Evolutionary conservation across 1,140 invertebrate species (phyloP).

Genomic region (Rhizoglyphus robini): DNA sequence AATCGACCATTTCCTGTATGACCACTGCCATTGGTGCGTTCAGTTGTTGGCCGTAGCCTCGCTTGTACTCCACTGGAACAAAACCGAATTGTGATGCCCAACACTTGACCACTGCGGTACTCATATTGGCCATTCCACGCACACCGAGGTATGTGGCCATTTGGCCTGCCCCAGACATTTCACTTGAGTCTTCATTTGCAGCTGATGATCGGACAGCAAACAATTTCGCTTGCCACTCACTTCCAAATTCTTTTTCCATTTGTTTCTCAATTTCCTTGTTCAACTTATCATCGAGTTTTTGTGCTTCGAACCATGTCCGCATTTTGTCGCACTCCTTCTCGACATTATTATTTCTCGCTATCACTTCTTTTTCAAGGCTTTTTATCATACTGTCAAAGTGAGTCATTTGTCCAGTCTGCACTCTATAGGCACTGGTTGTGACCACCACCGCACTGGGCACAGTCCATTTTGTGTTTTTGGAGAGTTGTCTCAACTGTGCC

Average conservation of each 20-base stretch:
- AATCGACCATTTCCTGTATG: constrained; percentile 56
- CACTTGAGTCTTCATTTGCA: constrained; percentile 55
- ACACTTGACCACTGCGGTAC: constrained; percentile 48
- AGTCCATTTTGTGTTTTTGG: constrained; percentile 16
- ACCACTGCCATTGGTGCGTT: constrained; percentile 58
- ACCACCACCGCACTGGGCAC: constrained; percentile 48
- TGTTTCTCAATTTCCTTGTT: constrained; percentile 1
- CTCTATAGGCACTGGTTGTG: constrained; percentile 38
- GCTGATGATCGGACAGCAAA: constrained; percentile 49
- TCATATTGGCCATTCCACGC: constrained; percentile 36
- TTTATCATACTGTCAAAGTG: neutral
- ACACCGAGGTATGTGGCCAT: constrained; percentile 60
- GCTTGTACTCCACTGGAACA: constrained; percentile 56
- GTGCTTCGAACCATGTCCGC: neutral
- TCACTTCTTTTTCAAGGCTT: neutral
- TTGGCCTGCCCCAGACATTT: constrained; percentile 66
- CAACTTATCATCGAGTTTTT: neutral
- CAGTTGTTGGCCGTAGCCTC: constrained; percentile 49
- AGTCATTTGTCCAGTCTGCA: neutral
- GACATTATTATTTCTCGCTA: neutral
- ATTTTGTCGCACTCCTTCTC: neutral
- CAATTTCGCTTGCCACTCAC: neutral
- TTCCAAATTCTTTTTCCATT: neutral
- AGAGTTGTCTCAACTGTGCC: constrained; percentile 39
- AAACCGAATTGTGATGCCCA: constrained; percentile 64